phyloP scores from a whole-genome alignment of 2,113 vertebrate genomes.

The Saccopteryx bilineata region DNA sequence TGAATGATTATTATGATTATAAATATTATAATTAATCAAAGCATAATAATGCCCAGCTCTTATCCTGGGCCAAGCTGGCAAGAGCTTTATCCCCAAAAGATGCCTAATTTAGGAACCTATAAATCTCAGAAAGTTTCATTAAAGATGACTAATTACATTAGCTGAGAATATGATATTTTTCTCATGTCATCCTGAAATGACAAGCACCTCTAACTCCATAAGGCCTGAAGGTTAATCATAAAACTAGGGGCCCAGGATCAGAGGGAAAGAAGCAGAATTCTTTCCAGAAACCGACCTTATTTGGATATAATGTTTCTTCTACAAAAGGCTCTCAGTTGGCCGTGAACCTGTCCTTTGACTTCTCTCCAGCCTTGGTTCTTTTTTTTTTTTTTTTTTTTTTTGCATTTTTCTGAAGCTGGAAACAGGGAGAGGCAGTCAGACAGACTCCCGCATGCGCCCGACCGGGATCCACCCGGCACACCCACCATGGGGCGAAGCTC shows the following conservation, averaged over 20 bases:
- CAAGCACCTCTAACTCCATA: neutral
- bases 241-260: neutral
- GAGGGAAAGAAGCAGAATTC: neutral
- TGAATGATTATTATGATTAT: slow-evolving; percentile 31
- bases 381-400: too few species aligned
- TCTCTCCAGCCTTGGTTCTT: neutral
- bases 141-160: neutral
- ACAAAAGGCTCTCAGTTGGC: neutral
- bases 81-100: slow-evolving; percentile 12
- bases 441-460: too few species aligned
- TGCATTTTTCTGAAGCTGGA: too few species aligned
- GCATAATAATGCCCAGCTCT: slow-evolving; percentile 9
- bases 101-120: slow-evolving; percentile 26
- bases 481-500: too few species aligned
- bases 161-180: slow-evolving; percentile 33
- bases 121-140: neutral
- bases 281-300: neutral
- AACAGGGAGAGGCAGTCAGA: too few species aligned
- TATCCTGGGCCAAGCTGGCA: slow-evolving; percentile 12
- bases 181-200: neutral
- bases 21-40: slow-evolving; percentile 63
- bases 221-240: neutral
- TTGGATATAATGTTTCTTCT: neutral
- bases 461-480: too few species aligned
- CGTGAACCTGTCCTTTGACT: neutral